These are phyloP conservation scores for Micrastur ruficollis DNA, from an alignment of 2,797 vertebrate genomes.

Conservation along the genomic window DNA sequence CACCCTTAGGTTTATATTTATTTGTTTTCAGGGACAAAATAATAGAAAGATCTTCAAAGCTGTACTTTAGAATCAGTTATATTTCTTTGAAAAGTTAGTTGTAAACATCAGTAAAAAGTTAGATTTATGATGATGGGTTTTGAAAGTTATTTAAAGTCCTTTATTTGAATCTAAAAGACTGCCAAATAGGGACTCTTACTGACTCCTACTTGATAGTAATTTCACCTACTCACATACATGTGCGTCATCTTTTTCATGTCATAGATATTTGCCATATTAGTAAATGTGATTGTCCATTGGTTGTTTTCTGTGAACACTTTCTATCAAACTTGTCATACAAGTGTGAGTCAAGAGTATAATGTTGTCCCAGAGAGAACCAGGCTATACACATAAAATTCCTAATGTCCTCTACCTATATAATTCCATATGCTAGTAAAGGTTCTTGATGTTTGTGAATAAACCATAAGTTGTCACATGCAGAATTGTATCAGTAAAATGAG, in stretches of 20 bases:
- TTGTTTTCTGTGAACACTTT: background rate
- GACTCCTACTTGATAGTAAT: background rate
- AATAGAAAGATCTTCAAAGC: background rate
- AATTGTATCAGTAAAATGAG: background rate
- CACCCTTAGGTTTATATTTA: background rate
- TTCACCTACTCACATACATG: background rate
- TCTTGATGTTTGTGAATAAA: background rate
- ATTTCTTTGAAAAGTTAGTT: background rate
- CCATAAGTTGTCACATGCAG: rapidly evolving
- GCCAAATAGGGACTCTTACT: background rate
- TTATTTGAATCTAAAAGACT: background rate
- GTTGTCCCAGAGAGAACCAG: background rate
- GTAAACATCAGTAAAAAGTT: background rate
- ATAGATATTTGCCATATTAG: background rate
- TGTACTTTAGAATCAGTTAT: background rate
- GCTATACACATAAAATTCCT: background rate
- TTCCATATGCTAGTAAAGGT: background rate
- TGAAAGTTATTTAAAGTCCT: background rate
- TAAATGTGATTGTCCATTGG: background rate
- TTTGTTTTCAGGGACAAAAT: background rate
- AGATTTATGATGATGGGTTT: background rate
- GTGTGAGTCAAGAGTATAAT: background rate
- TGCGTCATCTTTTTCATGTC: background rate
- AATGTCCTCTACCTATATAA: background rate
- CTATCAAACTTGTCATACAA: background rate